A percentile compares a stretch with the other conserved stretches of the same genome.
These are phyloP conservation scores for Atethmia centrago DNA, from an alignment of 2,888 invertebrate species.

Conservation along the genomic window DNA sequence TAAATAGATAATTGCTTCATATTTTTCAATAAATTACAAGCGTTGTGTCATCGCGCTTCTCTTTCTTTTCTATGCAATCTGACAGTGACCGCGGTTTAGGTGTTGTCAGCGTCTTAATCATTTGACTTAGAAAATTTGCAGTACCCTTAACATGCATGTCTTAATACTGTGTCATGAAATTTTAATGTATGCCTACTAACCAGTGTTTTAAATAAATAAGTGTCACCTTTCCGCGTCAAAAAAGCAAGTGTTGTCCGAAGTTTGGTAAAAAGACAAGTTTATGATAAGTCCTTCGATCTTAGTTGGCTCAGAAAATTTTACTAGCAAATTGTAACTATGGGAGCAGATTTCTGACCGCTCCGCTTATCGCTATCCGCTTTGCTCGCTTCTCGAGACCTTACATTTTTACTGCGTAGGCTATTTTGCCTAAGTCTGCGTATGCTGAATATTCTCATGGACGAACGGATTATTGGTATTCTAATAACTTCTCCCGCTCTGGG, in stretches of 20 bases:
- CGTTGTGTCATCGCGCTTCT: too few species aligned
- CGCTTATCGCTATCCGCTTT: not conserved
- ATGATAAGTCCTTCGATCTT: not conserved
- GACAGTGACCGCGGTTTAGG: too few species aligned
- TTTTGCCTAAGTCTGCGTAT: not conserved
- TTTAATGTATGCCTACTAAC: too few species aligned
- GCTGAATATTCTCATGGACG: constrained; percentile 2
- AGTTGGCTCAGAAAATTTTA: not conserved
- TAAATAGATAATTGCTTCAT: too few species aligned
- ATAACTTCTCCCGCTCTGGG: too few species aligned
- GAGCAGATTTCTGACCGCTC: not conserved
- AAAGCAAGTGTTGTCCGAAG: not conserved
- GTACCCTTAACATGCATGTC: too few species aligned
- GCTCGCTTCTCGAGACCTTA: not conserved
- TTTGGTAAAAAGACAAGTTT: not conserved
- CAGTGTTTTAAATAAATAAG: too few species aligned
- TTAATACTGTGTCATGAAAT: too few species aligned
- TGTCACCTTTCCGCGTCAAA: not conserved
- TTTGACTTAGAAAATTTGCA: too few species aligned
- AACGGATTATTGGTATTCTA: not conserved
- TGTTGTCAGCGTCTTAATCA: too few species aligned
- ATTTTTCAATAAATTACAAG: too few species aligned
- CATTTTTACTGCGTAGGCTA: constrained; percentile 20
- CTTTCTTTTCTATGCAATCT: too few species aligned
- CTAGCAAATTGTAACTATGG: not conserved